Evolutionary conservation across 1,140 invertebrate species (phyloP), one percentile per base, ranked within the genome.

Genomic region (Ericerus pela): DNA sequence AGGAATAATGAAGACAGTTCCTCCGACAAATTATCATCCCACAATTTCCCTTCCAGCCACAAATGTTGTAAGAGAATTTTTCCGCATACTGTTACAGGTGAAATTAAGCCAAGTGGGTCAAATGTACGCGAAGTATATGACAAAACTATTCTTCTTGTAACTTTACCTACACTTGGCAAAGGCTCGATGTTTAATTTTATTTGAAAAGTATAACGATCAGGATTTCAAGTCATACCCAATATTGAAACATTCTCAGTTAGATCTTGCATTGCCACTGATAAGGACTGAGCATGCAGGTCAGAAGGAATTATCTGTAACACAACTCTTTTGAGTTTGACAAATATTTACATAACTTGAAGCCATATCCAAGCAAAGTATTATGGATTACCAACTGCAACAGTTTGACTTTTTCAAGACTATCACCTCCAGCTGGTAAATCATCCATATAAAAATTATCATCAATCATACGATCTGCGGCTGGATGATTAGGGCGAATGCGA

Each of bases 271-370:
- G 22, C 41, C 22, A 47, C 26, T 16, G 20, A n/a, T 18, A 6
- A 12, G 4, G 51, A 31, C 3, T 31, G 5, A 53, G 27, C 30
- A 2, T 28, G 18, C 3, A 53, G 10, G 10, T 53, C 6, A 29
- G 51, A n/a, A 16, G 2, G n/a, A n/a, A n/a, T n/a, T n/a, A n/a
- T n/a, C n/a, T n/a, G n/a, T n/a, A n/a, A n/a, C n/a, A n/a, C n/a
- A n/a, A n/a, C n/a, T n/a, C n/a, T n/a, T n/a, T n/a, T n/a, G n/a
- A 51, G 20, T 55, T 55, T 5, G 24, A 24, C 41, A 57, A 37
- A 65, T 64, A 68, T 56, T 53, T 53, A 2, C 51, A 3, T 5
- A 53, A 29, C 2, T n/a, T 16, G 16, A 53, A 53, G 16, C 27
- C 5, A 53, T n/a, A 24, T 18, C 16, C 18, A 2, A 2, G 10